A percentile compares a stretch with the other conserved stretches of the same genome.
Conservation (phyloP, 2,888 invertebrate genomes). For the Dendrolimus houi region DNA sequence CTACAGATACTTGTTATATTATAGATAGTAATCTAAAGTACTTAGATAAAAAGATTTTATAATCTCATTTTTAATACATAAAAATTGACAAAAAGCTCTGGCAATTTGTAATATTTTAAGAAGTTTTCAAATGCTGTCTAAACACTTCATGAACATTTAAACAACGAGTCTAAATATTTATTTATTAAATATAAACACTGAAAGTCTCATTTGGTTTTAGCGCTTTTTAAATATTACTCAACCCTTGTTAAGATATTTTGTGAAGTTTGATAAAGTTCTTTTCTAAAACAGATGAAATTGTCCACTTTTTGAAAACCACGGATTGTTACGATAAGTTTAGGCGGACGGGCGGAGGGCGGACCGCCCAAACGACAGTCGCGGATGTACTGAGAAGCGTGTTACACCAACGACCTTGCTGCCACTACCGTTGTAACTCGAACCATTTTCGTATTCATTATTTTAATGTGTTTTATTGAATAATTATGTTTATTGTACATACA, state of each 20-base stretch:
- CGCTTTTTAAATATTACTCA: too few relatives aligned
- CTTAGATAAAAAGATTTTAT: too few relatives aligned
- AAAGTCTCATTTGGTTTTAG: not conserved
- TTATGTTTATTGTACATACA: too few relatives aligned
- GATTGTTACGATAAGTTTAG: not conserved
- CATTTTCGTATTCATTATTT: not conserved
- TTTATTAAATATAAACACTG: not conserved
- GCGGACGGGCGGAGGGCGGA: conserved; percentile 22
- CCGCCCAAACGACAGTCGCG: conserved; percentile 36
- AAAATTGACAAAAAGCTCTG: too few relatives aligned
- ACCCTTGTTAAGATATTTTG: too few relatives aligned
- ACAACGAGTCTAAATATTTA: not conserved
- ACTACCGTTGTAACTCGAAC: not conserved
- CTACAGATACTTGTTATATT: too few relatives aligned
- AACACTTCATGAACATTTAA: not conserved
- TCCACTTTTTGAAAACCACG: not conserved
- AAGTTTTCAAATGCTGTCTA: not conserved
- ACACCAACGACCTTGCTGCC: not conserved
- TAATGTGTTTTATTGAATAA: not conserved
- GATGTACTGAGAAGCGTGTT: conserved; percentile 24
- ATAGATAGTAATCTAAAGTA: too few relatives aligned
- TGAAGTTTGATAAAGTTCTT: not conserved
- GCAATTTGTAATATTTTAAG: too few relatives aligned
- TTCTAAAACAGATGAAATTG: not conserved
- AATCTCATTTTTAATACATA: too few relatives aligned